Percentiles rank a stretch among this genome's conserved stretches.
Conservation (phyloP, 2,113 vertebrate genomes). For the Leptocoma aspasia region DNA sequence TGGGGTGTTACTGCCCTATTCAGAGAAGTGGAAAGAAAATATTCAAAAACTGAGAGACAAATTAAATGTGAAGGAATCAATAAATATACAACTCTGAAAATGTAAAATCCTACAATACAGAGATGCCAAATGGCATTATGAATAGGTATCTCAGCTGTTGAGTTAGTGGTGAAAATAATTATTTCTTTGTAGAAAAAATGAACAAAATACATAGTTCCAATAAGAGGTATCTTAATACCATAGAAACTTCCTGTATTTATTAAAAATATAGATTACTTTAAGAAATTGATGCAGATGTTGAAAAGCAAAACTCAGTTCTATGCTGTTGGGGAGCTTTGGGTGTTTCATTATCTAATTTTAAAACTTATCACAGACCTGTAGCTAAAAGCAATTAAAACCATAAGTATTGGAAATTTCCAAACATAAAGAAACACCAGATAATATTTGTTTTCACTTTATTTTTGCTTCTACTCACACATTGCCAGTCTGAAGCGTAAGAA, state of each 20-base stretch:
- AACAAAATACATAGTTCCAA: background rate
- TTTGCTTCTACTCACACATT: background rate
- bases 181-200: background rate
- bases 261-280: background rate
- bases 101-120: background rate
- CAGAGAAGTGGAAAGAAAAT: background rate
- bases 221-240: background rate
- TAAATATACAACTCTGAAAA: background rate
- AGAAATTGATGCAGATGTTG: background rate
- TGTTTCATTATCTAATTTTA: background rate
- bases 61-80: background rate
- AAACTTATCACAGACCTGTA: background rate
- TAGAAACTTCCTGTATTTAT: background rate
- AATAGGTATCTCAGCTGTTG: background rate
- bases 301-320: background rate
- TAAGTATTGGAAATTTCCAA: background rate
- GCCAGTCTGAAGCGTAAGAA: background rate
- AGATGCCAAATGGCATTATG: background rate
- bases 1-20: background rate
- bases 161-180: background rate
- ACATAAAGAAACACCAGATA: background rate
- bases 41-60: background rate
- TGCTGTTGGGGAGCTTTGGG: background rate
- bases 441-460: background rate
- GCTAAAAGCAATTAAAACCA: background rate